phyloP scores from a whole-genome alignment of 2,113 vertebrate species.

The Oceanites oceanicus region DNA sequence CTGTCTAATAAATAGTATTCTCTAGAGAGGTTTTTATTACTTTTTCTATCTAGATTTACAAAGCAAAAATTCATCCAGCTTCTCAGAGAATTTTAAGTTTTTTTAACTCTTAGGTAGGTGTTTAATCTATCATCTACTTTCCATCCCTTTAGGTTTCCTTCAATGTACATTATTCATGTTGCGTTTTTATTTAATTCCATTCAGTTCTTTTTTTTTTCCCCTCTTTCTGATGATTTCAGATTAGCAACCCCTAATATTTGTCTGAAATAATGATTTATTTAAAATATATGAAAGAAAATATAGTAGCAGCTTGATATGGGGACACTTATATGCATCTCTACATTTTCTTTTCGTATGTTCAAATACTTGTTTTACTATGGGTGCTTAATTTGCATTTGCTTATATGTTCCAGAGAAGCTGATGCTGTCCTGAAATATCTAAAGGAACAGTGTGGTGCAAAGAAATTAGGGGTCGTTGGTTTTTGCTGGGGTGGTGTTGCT shows the following conservation, averaged over 20 bases:
- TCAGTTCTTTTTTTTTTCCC: not conserved
- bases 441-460: conserved; percentile 72
- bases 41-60: not conserved
- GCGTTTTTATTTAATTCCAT: not conserved
- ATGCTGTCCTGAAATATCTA: conserved; percentile 75
- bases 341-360: not conserved
- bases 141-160: not conserved
- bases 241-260: not conserved
- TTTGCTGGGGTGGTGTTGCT: conserved; percentile 82
- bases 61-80: not conserved
- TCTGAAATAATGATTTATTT: not conserved
- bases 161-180: not conserved
- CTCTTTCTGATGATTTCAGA: not conserved
- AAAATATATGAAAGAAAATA: not conserved
- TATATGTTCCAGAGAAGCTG: conserved; percentile 71
- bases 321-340: not conserved
- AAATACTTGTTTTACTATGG: not conserved
- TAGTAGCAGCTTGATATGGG: not conserved
- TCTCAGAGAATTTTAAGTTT: not conserved
- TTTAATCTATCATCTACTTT: not conserved
- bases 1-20: not conserved
- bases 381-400: not conserved
- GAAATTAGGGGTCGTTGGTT: conserved; percentile 70
- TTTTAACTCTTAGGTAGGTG: not conserved
- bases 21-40: not conserved